phyloP scores from a whole-genome alignment of 2,113 vertebrate genomes.

The Chaetorhynchus papuensis region DNA sequence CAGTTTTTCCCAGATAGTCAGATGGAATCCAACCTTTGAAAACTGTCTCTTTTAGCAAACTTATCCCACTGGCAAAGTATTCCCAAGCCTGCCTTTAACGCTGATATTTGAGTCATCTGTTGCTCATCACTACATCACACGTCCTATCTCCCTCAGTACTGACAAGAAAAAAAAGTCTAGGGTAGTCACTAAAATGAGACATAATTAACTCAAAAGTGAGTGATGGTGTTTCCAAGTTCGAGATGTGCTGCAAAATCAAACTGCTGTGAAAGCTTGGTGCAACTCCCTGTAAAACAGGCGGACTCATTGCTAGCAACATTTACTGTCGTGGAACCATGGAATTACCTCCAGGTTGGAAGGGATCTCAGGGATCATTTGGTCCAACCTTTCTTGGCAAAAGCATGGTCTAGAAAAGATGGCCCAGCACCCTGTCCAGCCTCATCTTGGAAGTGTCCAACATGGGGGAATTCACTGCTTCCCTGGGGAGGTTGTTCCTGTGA shows the following conservation, averaged over 20 bases:
- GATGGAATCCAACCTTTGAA: background rate
- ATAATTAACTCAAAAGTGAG: background rate
- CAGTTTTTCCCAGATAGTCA: background rate
- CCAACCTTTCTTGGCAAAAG: background rate
- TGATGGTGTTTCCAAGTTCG: background rate
- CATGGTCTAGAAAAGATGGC: background rate
- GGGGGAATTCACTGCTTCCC: background rate
- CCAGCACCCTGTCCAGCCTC: background rate
- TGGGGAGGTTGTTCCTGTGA: background rate
- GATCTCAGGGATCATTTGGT: background rate
- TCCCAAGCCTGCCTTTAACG: background rate
- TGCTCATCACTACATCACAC: background rate
- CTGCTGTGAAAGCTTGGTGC: background rate
- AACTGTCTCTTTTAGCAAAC: background rate
- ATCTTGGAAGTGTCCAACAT: accelerated
- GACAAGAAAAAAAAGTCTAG: background rate
- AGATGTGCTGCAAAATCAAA: background rate
- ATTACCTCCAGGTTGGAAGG: background rate
- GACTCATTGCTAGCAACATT: background rate
- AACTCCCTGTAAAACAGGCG: background rate
- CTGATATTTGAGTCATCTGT: background rate
- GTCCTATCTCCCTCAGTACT: background rate
- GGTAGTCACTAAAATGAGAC: background rate
- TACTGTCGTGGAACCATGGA: background rate
- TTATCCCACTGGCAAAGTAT: background rate